Conservation (phyloP, 2,113 vertebrate species). For the Perca fluviatilis region DNA sequence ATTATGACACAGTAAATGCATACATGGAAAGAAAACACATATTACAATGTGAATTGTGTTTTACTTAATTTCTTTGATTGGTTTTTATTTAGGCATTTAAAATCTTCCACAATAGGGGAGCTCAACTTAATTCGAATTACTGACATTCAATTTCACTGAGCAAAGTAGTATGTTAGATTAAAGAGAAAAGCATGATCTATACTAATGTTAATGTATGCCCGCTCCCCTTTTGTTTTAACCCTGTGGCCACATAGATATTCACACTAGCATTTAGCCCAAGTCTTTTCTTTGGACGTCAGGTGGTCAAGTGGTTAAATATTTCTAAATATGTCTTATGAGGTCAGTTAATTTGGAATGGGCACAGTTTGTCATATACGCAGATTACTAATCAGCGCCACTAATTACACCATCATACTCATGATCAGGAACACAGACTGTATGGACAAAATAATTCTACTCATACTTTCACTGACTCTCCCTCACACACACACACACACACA, state of each 20-base stretch:
- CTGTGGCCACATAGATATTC: neutral
- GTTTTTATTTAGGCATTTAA: neutral
- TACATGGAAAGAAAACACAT: neutral
- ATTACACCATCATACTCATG: neutral
- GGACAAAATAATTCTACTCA: neutral
- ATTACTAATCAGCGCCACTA: neutral
- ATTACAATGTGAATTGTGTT: neutral
- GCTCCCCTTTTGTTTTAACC: neutral
- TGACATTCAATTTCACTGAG: neutral
- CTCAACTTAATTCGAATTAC: neutral
- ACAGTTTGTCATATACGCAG: neutral
- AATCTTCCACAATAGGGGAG: neutral
- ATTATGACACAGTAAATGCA: neutral
- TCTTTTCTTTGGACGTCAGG: neutral
- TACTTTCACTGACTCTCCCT: neutral
- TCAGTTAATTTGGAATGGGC: neutral
- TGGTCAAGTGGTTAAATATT: neutral
- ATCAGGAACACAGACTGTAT: neutral
- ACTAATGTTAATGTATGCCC: neutral
- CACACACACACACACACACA: neutral
- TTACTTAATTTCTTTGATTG: neutral
- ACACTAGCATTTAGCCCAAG: neutral
- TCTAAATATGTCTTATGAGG: neutral
- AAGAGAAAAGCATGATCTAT: neutral
- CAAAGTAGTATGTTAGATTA: neutral